phyloP scores from a whole-genome alignment of 1,140 invertebrate species.

The Nasonia giraulti region DNA sequence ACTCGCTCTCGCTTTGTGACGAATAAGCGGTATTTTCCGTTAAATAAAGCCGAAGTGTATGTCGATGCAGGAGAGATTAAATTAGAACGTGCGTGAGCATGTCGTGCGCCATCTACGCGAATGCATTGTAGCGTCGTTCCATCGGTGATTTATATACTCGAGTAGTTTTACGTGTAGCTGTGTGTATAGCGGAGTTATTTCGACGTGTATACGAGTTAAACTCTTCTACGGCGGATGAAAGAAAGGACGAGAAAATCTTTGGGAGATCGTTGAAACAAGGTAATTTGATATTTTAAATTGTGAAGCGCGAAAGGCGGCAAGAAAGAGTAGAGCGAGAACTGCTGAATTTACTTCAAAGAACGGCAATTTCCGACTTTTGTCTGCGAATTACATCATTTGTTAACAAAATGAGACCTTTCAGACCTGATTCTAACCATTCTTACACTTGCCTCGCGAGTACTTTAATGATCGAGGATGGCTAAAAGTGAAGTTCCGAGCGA shows the following conservation, averaged over 20 bases:
- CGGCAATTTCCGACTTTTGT: background rate
- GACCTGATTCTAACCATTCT: background rate
- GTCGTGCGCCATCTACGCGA: background rate
- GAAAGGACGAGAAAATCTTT: background rate
- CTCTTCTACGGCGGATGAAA: background rate
- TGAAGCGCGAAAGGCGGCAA: background rate
- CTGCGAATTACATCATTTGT: constrained; percentile 1
- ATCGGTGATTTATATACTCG: background rate
- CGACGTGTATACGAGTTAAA: background rate
- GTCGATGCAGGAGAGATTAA: background rate
- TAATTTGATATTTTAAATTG: constrained; percentile 5
- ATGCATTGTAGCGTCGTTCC: background rate
- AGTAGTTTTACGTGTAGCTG: background rate
- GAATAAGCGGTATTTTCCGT: background rate
- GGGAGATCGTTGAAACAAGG: background rate
- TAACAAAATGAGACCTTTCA: constrained; percentile 1
- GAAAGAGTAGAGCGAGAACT: background rate
- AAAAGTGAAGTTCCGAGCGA: background rate
- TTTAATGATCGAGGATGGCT: background rate
- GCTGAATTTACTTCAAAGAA: background rate
- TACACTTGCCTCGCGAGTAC: background rate
- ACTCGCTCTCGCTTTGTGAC: background rate
- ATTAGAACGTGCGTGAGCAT: background rate
- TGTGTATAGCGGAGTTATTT: background rate
- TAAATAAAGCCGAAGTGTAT: background rate